phyloP scores from a whole-genome alignment of 2,113 vertebrate genomes.

The Alouatta palliata region DNA sequence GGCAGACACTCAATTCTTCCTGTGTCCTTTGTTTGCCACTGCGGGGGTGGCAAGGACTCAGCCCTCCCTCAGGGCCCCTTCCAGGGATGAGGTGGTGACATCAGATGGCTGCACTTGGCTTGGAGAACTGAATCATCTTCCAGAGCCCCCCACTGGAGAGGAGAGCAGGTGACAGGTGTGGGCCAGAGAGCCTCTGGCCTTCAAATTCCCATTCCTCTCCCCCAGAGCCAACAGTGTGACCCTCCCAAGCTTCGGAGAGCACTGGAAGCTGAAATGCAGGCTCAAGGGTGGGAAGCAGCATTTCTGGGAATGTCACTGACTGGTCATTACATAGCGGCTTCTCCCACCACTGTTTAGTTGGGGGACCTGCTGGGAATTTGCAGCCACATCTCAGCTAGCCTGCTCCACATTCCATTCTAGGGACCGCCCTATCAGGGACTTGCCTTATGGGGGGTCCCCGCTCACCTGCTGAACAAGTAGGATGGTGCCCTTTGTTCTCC shows the following conservation, averaged over 20 bases:
- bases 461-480: neutral
- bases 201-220: neutral
- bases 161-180: neutral
- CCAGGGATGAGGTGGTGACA: neutral
- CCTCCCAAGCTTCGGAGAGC: neutral
- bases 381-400: neutral
- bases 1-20: fast-evolving
- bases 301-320: neutral
- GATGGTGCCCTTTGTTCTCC: neutral
- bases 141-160: neutral
- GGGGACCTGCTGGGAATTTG: neutral
- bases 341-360: neutral
- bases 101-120: neutral
- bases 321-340: too few relatives aligned
- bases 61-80: neutral
- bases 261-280: neutral
- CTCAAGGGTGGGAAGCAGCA: neutral
- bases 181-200: neutral
- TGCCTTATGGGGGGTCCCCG: too few relatives aligned
- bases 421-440: neutral
- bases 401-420: fast-evolving
- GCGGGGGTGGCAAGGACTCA: neutral
- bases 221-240: fast-evolving
- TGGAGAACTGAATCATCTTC: neutral
- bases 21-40: neutral